phyloP scores from a whole-genome alignment of 1,140 invertebrate genomes.

The Pogonus chalceus region DNA sequence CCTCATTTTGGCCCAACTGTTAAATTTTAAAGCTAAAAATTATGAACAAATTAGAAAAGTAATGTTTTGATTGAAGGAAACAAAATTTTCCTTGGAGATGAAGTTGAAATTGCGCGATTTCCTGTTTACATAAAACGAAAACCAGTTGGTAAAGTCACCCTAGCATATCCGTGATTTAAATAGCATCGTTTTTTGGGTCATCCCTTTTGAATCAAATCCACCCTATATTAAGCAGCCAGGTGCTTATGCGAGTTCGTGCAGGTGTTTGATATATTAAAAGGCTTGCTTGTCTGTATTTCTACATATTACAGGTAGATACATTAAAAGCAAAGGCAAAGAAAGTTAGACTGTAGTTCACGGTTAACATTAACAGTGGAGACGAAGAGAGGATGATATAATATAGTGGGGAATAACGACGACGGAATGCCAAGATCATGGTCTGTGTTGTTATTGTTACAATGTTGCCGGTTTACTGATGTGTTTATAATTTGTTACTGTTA shows the following conservation, averaged over 20 bases:
- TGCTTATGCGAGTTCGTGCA: background rate
- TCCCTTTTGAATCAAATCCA: background rate
- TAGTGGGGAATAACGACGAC: background rate
- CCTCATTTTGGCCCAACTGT: too few relatives aligned
- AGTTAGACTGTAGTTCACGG: background rate
- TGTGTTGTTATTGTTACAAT: background rate
- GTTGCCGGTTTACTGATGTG: too few relatives aligned
- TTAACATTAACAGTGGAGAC: too few relatives aligned
- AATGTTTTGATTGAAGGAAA: too few relatives aligned
- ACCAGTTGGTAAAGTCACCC: too few relatives aligned
- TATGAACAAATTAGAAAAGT: too few relatives aligned
- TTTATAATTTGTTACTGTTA: too few relatives aligned
- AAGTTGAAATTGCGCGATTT: too few relatives aligned
- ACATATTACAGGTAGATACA: background rate
- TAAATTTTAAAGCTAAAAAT: too few relatives aligned
- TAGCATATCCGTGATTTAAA: background rate
- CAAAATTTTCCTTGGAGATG: too few relatives aligned
- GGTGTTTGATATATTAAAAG: background rate
- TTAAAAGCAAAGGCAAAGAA: background rate
- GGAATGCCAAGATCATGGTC: conserved; percentile 6
- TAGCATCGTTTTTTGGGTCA: background rate
- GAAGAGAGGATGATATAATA: too few relatives aligned
- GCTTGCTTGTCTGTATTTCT: background rate
- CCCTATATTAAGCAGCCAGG: background rate
- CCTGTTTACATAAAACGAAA: too few relatives aligned